Evolutionary conservation across 2,113 vertebrate species (phyloP).

Genomic region (Macrotus californicus): DNA sequence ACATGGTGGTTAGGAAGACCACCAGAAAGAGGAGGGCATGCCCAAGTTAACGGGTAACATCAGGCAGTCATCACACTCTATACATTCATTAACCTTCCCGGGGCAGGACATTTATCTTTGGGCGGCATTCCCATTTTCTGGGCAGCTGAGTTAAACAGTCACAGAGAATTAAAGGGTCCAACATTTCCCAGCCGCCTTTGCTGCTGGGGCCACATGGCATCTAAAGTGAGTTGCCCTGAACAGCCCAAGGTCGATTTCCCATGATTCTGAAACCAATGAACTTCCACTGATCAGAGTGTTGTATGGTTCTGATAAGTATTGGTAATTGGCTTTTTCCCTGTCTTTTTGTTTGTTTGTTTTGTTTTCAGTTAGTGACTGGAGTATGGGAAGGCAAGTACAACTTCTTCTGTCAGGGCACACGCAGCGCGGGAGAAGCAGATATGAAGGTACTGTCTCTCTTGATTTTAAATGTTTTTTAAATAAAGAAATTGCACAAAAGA

Average conservation of each 20-base stretch:
- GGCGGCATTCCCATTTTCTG: too few species aligned
- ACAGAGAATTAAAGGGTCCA: too few species aligned
- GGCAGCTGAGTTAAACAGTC: too few species aligned
- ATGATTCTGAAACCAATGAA: neutral
- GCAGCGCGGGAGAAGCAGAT: conserved; percentile 87
- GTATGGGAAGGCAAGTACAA: conserved; percentile 90
- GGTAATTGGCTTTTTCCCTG: neutral
- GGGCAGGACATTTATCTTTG: too few species aligned
- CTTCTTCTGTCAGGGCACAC: conserved; percentile 94
- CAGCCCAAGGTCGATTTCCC: neutral
- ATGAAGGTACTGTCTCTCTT: conserved; percentile 83
- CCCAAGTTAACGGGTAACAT: too few species aligned
- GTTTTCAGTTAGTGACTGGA: conserved; percentile 85
- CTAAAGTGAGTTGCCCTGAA: too few species aligned
- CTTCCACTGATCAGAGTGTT: neutral
- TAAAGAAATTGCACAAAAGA: neutral
- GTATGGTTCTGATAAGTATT: neutral
- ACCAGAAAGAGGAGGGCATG: too few species aligned
- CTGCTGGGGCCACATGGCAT: too few species aligned
- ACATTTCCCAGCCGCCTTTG: too few species aligned
- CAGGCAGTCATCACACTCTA: too few species aligned
- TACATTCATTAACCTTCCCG: too few species aligned
- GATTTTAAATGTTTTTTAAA: neutral
- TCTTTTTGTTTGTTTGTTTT: neutral
- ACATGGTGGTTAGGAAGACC: too few species aligned